Conservation (phyloP, 30 jellyfish, hydroid and myxozoan genomes). For the Nemopilema nomurai region DNA sequence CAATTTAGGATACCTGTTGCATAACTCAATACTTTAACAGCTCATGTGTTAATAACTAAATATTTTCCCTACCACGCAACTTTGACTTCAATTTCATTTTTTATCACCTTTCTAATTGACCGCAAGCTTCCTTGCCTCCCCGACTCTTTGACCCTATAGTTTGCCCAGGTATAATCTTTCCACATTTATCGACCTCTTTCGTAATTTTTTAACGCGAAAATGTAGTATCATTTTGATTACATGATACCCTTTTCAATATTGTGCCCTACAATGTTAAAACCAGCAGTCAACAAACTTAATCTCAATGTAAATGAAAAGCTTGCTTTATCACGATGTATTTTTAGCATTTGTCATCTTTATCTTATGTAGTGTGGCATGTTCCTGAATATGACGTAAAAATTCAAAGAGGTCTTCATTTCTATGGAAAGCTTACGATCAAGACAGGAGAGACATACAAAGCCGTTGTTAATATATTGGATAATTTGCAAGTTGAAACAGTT, state of each 20-base stretch:
- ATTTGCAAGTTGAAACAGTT: constrained; percentile 10
- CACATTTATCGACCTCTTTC: too few relatives aligned
- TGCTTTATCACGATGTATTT: neutral
- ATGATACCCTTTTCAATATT: too few relatives aligned
- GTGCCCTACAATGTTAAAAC: too few relatives aligned
- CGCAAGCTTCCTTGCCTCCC: too few relatives aligned
- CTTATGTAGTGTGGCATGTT: constrained; percentile 25
- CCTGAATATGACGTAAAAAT: constrained; percentile 36
- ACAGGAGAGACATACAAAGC: constrained; percentile 28
- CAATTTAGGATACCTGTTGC: neutral
- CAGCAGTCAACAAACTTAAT: neutral
- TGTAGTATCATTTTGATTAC: neutral
- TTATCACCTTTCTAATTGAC: too few relatives aligned
- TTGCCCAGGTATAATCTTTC: too few relatives aligned
- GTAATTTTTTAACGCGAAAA: too few relatives aligned
- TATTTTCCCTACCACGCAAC: neutral
- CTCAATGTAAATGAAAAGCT: neutral
- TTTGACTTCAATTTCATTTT: too few relatives aligned
- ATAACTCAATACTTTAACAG: neutral
- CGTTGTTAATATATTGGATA: constrained; percentile 6
- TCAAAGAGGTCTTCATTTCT: constrained; percentile 34
- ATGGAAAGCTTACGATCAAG: constrained; percentile 26
- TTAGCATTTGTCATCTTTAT: neutral
- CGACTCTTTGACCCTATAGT: too few relatives aligned
- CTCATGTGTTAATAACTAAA: neutral